Evolutionary conservation across 2,113 vertebrate species (phyloP), one percentile per base, ranked within the genome.

Genomic region (Irena cyanogastra): DNA sequence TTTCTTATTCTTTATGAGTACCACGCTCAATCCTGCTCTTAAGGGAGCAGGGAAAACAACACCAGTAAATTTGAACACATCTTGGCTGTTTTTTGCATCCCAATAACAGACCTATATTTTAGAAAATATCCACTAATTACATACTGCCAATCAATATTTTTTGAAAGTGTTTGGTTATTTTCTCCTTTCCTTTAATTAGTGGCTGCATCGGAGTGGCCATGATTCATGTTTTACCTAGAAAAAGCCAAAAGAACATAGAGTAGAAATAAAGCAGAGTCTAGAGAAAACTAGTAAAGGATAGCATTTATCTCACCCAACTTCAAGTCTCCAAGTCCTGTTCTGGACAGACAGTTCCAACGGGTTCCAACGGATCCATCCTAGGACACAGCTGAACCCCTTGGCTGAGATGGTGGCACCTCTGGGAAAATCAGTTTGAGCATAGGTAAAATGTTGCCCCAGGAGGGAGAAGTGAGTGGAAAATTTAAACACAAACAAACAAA

Each of bases 311-410:
- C 52, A 70, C 7, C 4, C 24, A 37, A 3, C 5, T 80, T 87
- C 33, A 76, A 19, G 16, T 56, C 8, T 71, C 33, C 41, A 63
- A 26, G 15, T 24, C 23, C 27, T 6, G 6, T 39, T 15, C 20
- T 42, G 17, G 35, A 45, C 19, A 35, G 4, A 11, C 1, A 8
- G 11, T 41, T 87, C 33, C 39, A 47, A 7, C 8, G 16, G 26
- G 12, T 17, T 83, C 45, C 33, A 41, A 10, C 0, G 0, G 20
- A 68, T 3, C 7, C 30, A 42, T 37, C 16, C 52, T 5, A 31
- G 56, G 16, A 37, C 9, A 45, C 10, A 61, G 13, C 7, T 50
- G 37, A 72, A 37, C 2, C 1, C 13, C 8, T 52, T 23, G 26
- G 26, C 5, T 17, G 31, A 33, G 28, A 20, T 6, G 28, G 45